A percentile compares a stretch with the other conserved stretches of the same genome.
phyloP scores from a whole-genome alignment of 2,113 vertebrate genomes.

The Glaucidium brasilianum region DNA sequence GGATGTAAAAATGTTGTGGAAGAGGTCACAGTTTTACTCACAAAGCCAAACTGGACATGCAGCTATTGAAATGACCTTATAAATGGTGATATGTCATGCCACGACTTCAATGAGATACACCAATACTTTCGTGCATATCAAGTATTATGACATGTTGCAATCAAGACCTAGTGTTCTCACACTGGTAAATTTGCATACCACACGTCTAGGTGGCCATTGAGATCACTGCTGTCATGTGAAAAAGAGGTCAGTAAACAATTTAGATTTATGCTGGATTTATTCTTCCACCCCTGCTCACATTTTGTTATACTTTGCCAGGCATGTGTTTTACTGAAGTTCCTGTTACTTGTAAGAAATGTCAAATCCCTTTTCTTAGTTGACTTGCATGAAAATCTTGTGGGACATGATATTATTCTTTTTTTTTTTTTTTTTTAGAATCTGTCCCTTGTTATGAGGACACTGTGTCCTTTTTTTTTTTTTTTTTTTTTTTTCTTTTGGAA shows the following conservation, averaged over 20 bases:
- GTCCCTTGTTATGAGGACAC: neutral
- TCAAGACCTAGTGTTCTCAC: neutral
- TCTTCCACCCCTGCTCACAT: neutral
- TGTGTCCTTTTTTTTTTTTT: neutral
- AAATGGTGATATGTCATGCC: neutral
- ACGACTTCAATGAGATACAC: neutral
- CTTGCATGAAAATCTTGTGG: neutral
- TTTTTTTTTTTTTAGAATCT: neutral
- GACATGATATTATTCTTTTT: neutral
- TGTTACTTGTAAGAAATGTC: neutral
- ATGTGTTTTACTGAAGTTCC: neutral
- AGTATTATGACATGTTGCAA: neutral
- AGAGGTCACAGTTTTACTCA: neutral
- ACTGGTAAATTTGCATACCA: neutral
- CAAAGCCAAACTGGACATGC: neutral
- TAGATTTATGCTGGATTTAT: neutral
- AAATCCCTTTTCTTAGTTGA: neutral
- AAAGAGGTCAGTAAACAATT: neutral
- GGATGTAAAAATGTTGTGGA: neutral
- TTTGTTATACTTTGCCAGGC: neutral
- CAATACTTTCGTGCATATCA: neutral
- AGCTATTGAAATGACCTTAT: neutral
- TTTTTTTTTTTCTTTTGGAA: neutral
- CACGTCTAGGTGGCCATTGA: accelerated
- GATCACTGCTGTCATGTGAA: neutral